These are phyloP conservation scores for Apocrypta bakeri DNA, from an alignment of 1,140 invertebrate genomes.

Conservation along the genomic window DNA sequence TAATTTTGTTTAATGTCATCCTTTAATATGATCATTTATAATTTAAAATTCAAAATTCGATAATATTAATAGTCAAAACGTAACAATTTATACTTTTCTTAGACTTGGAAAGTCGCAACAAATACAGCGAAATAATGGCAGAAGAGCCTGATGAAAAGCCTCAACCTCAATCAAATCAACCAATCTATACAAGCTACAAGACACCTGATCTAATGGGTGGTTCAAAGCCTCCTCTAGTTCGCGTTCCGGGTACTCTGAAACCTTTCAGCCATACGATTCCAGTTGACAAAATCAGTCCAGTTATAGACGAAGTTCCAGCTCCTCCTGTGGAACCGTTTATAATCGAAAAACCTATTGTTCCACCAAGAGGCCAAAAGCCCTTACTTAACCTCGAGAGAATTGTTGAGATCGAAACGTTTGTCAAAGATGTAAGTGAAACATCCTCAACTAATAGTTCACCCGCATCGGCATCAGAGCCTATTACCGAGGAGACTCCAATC, in stretches of 20 bases:
- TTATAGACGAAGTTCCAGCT: conserved; percentile 27
- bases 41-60: too few species aligned
- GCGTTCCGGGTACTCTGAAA: conserved; percentile 65
- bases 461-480: conserved; percentile 53
- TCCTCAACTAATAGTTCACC: conserved; percentile 35
- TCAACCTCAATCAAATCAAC: conserved; percentile 62
- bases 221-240: conserved; percentile 63
- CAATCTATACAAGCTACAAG: conserved; percentile 80
- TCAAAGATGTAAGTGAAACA: conserved; percentile 51
- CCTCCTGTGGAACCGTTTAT: neutral
- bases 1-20: too few species aligned
- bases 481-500: conserved; percentile 43
- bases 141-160: conserved; percentile 50
- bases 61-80: too few species aligned
- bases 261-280: conserved; percentile 79
- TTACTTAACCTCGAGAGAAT: conserved; percentile 53
- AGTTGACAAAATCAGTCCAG: conserved; percentile 79
- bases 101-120: conserved; percentile 65
- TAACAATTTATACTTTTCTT: neutral
- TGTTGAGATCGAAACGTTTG: conserved; percentile 59
- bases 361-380: neutral
- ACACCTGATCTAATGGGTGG: conserved; percentile 75
- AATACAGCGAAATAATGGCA: conserved; percentile 58
- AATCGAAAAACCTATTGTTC: neutral
- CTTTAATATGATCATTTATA: too few species aligned